Evolutionary conservation across 2,888 invertebrate genomes (phyloP).

Genomic region (Chymomyza fuscimana): DNA sequence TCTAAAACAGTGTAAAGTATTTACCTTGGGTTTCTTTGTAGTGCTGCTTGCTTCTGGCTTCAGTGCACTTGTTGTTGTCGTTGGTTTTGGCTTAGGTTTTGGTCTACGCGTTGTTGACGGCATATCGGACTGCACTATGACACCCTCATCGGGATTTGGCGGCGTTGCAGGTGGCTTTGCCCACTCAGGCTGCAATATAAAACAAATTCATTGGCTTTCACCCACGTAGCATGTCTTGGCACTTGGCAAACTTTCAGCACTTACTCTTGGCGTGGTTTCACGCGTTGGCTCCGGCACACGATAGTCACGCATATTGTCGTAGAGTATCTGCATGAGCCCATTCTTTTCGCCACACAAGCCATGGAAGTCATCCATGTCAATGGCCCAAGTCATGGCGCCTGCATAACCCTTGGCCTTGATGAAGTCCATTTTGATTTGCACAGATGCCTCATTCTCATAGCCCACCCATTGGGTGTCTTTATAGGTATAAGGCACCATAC

Average conservation of each 20-base stretch:
- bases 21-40: conserved; percentile 51
- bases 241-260: conserved; percentile 52
- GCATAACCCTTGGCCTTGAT: conserved; percentile 90
- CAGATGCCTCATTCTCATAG: conserved; percentile 85
- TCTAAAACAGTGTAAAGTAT: not conserved
- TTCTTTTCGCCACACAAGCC: conserved; percentile 90
- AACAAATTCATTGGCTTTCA: conserved; percentile 34
- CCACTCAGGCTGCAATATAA: conserved; percentile 86
- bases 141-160: conserved; percentile 80
- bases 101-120: conserved; percentile 74
- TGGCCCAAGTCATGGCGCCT: conserved; percentile 96
- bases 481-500: conserved; percentile 91
- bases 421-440: conserved; percentile 94
- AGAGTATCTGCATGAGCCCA: conserved; percentile 86
- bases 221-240: conserved; percentile 2
- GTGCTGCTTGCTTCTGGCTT: conserved; percentile 48
- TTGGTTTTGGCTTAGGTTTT: conserved; percentile 67
- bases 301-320: conserved; percentile 86
- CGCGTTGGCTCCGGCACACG: conserved; percentile 85
- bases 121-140: conserved; percentile 56
- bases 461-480: conserved; percentile 95
- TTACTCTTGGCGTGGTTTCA: conserved; percentile 86
- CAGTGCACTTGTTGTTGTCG: conserved; percentile 57
- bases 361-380: conserved; percentile 92
- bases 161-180: conserved; percentile 88